Evolutionary conservation across 2,797 vertebrate genomes (phyloP), one percentile per base, ranked within the genome.

Genomic region (Chloroceryle inda): DNA sequence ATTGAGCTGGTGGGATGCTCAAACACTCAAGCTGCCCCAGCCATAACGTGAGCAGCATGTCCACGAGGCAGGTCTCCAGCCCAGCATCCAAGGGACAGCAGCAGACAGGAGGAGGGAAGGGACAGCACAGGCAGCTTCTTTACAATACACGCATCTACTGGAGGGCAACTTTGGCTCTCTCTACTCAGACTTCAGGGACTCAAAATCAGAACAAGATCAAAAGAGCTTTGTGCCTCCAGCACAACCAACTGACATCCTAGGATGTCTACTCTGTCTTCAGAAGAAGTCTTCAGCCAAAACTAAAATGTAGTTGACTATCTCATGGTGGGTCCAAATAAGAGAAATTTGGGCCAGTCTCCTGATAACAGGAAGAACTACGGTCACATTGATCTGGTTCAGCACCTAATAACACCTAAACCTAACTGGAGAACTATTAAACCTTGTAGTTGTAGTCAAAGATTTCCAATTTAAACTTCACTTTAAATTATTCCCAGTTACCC

Each of bases 11-110:
- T 44, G 58, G 66, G 66, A 75, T 44, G 24, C 33, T 72, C 58
- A 35, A 21, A 24, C 12, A 10, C 17, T 61, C 22, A 29, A 11
- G 29, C 9, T 31, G 10, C n/a, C 29, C 20, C 10, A 8, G 55
- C 31, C 40, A 21, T 0, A 0, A 13, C 2, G 19, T 4, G 5
- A 64, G 26, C 16, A 62, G 42, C 56, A 44, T 68, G 33, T 8
- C 15, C 16, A n/a, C 1, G 2, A 72, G 31, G 42, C 31, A 62
- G 27, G 11, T 73, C 45, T 42, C 40, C 68, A 76, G 45, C 44
- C 35, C 55, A 64, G 15, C 9, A 2, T 35, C 21, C 53, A 55
- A 55, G 31, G 27, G 29, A 29, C 52, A 31, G 29, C 29, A 31
- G 64, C 37, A 63, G 1, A 15, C 18, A 4, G 4, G 18, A 27